Percentiles rank a stretch among this genome's conserved stretches.
Conservation (phyloP, 2,888 invertebrate genomes). For the Apocheima hispidaria region DNA sequence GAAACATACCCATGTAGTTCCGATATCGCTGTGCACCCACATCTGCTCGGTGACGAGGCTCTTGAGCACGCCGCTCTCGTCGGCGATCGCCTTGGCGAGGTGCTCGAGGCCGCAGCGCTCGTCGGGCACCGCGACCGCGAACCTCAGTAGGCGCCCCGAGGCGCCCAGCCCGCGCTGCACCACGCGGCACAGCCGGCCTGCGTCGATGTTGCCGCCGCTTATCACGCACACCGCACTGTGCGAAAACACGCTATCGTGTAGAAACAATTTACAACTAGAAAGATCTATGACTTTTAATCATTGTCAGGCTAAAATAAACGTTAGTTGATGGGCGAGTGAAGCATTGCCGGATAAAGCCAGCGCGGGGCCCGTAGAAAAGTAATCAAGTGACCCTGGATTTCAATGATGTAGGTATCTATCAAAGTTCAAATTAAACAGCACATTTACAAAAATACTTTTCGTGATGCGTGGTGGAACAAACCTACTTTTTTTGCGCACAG, state of each 20-base stretch:
- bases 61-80: conserved; percentile 72
- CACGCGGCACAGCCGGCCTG: conserved; percentile 90
- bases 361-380: too few relatives aligned
- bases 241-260: too few relatives aligned
- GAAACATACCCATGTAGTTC: conserved; percentile 72
- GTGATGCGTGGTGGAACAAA: too few relatives aligned
- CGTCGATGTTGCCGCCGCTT: conserved; percentile 93
- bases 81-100: conserved; percentile 75
- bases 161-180: conserved; percentile 93
- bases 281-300: too few relatives aligned
- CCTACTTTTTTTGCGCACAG: too few relatives aligned
- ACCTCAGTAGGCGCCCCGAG: conserved; percentile 89
- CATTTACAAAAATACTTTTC: too few relatives aligned
- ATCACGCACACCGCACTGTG: conserved; percentile 90
- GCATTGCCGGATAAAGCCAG: too few relatives aligned
- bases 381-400: too few relatives aligned
- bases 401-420: too few relatives aligned
- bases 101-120: conserved; percentile 91
- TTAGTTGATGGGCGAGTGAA: too few relatives aligned
- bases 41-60: conserved; percentile 78
- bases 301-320: too few relatives aligned
- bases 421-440: too few relatives aligned
- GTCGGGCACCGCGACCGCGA: conserved; percentile 90
- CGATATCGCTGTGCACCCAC: conserved; percentile 77
- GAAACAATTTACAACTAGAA: not conserved